Evolutionary conservation across 2,888 invertebrate species (phyloP), one percentile per base, ranked within the genome.

Genomic region (Aphodius granarius): DNA sequence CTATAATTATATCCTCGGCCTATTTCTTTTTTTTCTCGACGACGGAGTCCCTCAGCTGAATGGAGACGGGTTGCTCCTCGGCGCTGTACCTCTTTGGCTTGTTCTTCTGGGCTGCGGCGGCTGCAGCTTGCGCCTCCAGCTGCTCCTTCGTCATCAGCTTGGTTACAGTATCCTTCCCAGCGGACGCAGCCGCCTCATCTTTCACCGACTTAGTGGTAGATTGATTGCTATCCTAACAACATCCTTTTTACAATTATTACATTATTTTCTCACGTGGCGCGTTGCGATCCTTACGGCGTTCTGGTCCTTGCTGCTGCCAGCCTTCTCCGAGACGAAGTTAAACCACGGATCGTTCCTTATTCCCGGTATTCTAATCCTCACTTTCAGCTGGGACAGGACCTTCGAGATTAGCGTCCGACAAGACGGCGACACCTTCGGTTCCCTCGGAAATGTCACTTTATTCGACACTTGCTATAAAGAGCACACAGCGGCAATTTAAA

Each of bases 291-390:
- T 79, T 78, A 82, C 81, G 63, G 81, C 72, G 64, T 77, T 74
- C 6, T 78, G 78, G 63, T 83, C 82, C 73, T 79, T 81, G 70
- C 81, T 83, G 68, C 79, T 81, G n/a, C 81, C 80, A 16, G 82
- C 75, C 75, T 81, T 82, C 16, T 83, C 81, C 64, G 78, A 74
- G 1, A 78, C 74, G 65, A 79, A 82, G n/a, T 79, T 81, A 76
- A 91, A 89, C 95, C 95, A 95, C 21, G 89, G 83, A 85, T 95
- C 94, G 65, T 88, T 89, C 78, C 91, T 90, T 80, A 95, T 93
- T 79, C 91, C 91, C 2, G 89, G 87, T 77, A 95, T 91, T 80
- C 89, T 89, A 64, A 92, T 89, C 73, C 95, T 89, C 72, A 89
- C 84, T 81, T 92, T 92, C 77, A 94, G 87, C 0, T 95, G 94